Conservation (phyloP, 2,113 vertebrate genomes). For the Grallaria varia region DNA sequence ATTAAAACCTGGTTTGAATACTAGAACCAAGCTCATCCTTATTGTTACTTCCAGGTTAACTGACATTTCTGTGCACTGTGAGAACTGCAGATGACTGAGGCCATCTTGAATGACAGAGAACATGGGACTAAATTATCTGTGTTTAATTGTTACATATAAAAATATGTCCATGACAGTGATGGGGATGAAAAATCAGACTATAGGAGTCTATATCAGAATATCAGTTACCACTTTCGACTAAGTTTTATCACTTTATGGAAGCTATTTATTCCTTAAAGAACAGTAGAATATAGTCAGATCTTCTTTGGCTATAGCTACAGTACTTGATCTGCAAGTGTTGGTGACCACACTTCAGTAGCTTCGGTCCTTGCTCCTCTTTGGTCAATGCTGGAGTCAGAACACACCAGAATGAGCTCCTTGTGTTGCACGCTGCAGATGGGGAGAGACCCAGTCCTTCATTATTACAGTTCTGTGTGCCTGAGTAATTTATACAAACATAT, state of each 20-base stretch:
- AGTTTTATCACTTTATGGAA: neutral
- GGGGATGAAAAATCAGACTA: neutral
- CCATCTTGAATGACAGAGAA: neutral
- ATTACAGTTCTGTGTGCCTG: rapidly evolving
- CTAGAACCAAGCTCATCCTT: neutral
- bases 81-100: neutral
- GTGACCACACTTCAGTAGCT: neutral
- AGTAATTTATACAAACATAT: neutral
- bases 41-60: neutral
- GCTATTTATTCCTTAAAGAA: neutral
- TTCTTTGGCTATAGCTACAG: neutral
- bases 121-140: neutral
- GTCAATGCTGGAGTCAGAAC: neutral
- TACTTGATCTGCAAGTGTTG: neutral
- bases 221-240: neutral
- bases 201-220: neutral
- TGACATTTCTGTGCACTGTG: neutral
- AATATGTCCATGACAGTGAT: neutral
- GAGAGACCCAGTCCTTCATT: neutral
- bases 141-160: neutral
- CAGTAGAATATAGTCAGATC: neutral
- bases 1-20: neutral
- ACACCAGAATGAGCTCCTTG: neutral
- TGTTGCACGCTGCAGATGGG: neutral
- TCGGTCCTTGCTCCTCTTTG: neutral